Evolutionary conservation across 2,888 invertebrate genomes (phyloP).

Genomic region (Halictus ligatus): DNA sequence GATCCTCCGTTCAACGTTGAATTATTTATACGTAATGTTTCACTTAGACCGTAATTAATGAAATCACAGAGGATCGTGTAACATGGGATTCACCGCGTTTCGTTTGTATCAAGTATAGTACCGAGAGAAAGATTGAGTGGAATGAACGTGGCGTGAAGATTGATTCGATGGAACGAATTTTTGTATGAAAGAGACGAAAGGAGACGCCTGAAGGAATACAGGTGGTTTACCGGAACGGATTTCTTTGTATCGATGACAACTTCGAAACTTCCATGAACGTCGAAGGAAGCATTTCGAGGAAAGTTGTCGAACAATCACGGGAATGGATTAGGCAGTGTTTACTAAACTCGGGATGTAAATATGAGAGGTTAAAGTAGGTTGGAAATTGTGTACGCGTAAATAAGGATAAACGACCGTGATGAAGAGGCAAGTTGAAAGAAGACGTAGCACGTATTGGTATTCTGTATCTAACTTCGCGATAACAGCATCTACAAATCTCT

Average conservation of each 20-base stretch:
- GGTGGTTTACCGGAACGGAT: not conserved
- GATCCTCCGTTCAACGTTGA: not conserved
- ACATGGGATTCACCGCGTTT: not conserved
- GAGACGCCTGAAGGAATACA: not conserved
- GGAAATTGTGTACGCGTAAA: not conserved
- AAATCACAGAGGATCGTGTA: not conserved
- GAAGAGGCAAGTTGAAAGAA: not conserved
- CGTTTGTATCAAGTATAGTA: not conserved
- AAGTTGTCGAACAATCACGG: not conserved
- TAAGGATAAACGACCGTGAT: not conserved
- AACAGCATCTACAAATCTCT: conserved; percentile 13
- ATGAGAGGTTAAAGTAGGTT: not conserved
- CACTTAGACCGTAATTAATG: not conserved
- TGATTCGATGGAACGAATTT: not conserved
- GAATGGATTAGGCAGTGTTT: not conserved
- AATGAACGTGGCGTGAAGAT: not conserved
- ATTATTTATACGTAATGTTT: conserved; percentile 1
- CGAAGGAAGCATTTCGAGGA: not conserved
- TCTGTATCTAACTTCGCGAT: not conserved
- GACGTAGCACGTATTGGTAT: not conserved
- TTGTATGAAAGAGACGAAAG: not conserved
- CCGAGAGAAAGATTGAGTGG: not conserved
- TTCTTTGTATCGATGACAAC: not conserved
- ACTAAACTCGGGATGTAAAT: not conserved
- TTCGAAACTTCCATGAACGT: not conserved